These are phyloP conservation scores for Hemicentrotus pulcherrimus DNA, from an alignment of 35 echinoderm and acorn worm species.

Conservation along the genomic window DNA sequence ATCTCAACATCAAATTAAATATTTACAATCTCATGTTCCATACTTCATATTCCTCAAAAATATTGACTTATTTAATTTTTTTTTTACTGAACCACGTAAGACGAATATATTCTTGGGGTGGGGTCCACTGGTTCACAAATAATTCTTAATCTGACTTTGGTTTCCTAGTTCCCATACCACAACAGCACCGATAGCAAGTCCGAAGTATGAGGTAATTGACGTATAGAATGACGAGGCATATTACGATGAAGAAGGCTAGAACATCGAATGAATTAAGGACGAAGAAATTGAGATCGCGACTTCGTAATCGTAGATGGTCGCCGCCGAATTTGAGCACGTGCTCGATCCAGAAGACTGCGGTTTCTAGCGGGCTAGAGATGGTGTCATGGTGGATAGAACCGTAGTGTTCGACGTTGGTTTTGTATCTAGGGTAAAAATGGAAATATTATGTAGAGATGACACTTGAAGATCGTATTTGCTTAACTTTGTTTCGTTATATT, in stretches of 20 bases:
- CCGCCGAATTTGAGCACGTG: constrained; percentile 69
- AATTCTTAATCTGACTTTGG: background rate
- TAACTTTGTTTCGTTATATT: too few species aligned
- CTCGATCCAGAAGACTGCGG: constrained; percentile 73
- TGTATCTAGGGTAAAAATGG: constrained; percentile 23
- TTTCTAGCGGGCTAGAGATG: constrained; percentile 40
- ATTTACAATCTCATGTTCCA: too few species aligned
- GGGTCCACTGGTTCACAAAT: too few species aligned
- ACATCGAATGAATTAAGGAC: constrained; percentile 60
- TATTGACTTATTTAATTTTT: too few species aligned
- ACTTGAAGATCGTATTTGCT: too few species aligned
- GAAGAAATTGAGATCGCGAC: constrained; percentile 51
- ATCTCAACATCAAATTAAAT: too few species aligned
- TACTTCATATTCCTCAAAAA: too few species aligned
- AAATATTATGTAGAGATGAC: background rate
- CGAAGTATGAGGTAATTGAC: constrained; percentile 25
- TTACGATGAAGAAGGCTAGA: constrained; percentile 21
- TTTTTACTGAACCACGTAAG: too few species aligned
- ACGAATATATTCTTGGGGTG: too few species aligned
- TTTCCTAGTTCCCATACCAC: background rate
- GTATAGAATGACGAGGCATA: constrained; percentile 13
- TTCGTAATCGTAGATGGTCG: constrained; percentile 50
- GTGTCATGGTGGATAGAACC: constrained; percentile 47
- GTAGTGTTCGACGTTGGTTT: constrained; percentile 17
- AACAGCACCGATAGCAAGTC: constrained; percentile 41